These are phyloP conservation scores for Congeria kusceri DNA, from an alignment of 2,888 invertebrate species.

Conservation along the genomic window DNA sequence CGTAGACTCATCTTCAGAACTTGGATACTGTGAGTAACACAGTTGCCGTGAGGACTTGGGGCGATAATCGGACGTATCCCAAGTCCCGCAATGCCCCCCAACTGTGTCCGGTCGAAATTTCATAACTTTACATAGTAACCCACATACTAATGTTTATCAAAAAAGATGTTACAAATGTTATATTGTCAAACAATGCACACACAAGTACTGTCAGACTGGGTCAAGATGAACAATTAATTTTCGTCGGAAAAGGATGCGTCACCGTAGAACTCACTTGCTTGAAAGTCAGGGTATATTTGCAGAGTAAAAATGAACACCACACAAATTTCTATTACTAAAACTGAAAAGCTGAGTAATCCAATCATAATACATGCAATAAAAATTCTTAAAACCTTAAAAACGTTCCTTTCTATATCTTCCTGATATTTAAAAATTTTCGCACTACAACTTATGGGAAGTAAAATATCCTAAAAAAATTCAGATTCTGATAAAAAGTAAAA, in stretches of 20 bases:
- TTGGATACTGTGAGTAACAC: conserved; percentile 41
- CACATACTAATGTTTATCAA: too few relatives aligned
- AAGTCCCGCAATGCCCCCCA: conserved; percentile 60
- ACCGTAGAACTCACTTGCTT: conserved; percentile 48
- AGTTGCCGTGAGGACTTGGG: conserved; percentile 48
- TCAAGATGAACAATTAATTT: conserved; percentile 23
- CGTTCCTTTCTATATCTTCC: too few relatives aligned
- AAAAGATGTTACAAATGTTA: too few relatives aligned
- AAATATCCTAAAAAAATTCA: too few relatives aligned
- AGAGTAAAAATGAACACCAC: conserved; percentile 45
- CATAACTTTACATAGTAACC: conserved; percentile 31
- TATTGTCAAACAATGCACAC: too few relatives aligned
- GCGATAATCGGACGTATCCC: conserved; percentile 58
- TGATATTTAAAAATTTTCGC: too few relatives aligned
- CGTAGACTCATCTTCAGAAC: conserved; percentile 31
- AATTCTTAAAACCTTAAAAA: too few relatives aligned
- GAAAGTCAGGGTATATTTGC: conserved; percentile 52
- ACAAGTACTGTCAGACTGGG: too few relatives aligned
- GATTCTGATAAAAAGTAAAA: too few relatives aligned
- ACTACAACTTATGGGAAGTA: too few relatives aligned
- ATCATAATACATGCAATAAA: conserved; percentile 20
- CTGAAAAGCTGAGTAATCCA: conserved; percentile 57
- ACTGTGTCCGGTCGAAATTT: conserved; percentile 57
- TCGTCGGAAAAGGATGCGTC: conserved; percentile 53
- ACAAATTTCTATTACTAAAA: conserved; percentile 53